Base-by-base conservation (phyloP, 2,888 invertebrate genomes). In the Caenorhabditis afra region DNA sequence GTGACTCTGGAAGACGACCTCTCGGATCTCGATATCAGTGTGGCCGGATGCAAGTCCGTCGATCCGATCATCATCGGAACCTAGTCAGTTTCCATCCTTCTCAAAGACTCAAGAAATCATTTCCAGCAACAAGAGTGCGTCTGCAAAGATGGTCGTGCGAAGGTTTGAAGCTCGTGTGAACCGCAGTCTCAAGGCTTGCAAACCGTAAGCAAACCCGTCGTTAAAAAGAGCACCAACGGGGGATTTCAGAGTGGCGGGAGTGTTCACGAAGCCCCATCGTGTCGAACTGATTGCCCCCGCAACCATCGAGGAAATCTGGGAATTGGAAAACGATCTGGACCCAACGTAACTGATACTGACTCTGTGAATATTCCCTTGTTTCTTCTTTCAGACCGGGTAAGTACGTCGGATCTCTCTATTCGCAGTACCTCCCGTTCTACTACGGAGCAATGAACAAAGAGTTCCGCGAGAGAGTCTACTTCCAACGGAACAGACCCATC, bases 261-360 rank as follows among this genome's bases (percentile, higher is more conserved):
- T 68, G 1, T 59, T 59, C 18, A 29, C 41, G 1, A 68, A 45
- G 29, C 29, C 52, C 1, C 35, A 52, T 23, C 52, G 52, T 3
- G 59, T 68, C 10, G 68, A 52, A 23, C 18, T 68, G 59, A 59
- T 68, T n/a, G 68, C 39, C 29, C 68, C 68, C 3, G 58, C 57
- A 5, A 57, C 57, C 4, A 29, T 23, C n/a, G 3, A 20, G 0
- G 22, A 57, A 4, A 53, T 64, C 1, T 39, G 16, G 1, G 2
- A 0, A 1, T 18, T 65, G 44, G 55, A 55, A 55, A 5, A 39
- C 3, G 52, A 7, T 16, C 1, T 18, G 45, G 14, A 45, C 7
- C 35, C 44, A 14, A 39, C 5, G 4, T 5, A n/a, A 22, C 0
- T 16, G 20, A 10, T 29, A 37, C n/a, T n/a, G n/a, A n/a, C n/a